Evolutionary conservation across 2,888 invertebrate genomes (phyloP), one percentile per base, ranked within the genome.

Genomic region (Cephus nigrinus): DNA sequence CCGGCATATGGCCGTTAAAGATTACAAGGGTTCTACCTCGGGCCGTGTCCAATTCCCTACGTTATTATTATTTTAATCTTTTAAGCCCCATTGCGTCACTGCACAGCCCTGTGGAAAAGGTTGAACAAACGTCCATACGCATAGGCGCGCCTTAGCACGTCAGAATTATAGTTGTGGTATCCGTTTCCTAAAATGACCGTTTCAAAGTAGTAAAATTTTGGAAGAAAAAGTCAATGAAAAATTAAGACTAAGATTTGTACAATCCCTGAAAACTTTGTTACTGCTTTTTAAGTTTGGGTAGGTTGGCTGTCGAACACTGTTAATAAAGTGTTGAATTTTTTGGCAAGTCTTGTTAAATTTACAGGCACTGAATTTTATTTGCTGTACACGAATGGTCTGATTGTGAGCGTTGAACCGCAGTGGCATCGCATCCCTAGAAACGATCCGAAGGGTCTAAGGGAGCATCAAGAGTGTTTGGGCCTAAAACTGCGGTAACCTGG

Each of bases 21-120:
- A 89, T 90, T 90, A 89, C 86, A 87, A 87, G 86, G 86, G 86
- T 84, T 85, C 86, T 82, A 82, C 84, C 84, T 83, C 83, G 73
- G 80, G 77, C 85, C 88, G 86, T 90, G 87, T 89, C 90, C 89
- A 90, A 89, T 90, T 88, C 86, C 87, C 83, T 85, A 86, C 87
- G 84, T 88, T 88, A 89, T 88, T 89, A 89, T 90, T 89, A 89
- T 88, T 89, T 89, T 86, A 89, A 88, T 88, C 88, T 88, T 84
- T 84, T 80, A 84, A 85, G 85, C 86, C 82, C 80, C 32, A 71
- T 23, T 31, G 71, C 71, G 71, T 71, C 71, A 71, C 71, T 71
- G 71, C 71, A 32, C 71, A 33, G 23, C 55, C 55, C 55, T 1
- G 23, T 23, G 23, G 23, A 55, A 23, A 55, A 55, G 23, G 55